Evolutionary conservation across 2,888 invertebrate genomes (phyloP).

Genomic region (Alcis repandata): DNA sequence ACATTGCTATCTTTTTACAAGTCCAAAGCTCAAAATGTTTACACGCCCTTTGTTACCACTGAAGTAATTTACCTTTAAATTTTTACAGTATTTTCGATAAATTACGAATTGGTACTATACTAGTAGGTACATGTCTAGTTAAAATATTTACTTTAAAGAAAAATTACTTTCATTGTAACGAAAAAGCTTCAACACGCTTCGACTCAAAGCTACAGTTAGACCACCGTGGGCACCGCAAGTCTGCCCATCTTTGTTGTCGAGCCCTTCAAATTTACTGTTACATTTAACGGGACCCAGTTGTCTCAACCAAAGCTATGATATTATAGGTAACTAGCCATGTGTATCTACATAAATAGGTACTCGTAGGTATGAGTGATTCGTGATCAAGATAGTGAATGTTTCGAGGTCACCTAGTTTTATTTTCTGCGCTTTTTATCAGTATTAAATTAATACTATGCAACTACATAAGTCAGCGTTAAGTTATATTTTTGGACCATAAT

Average conservation of each 20-base stretch:
- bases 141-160: too few relatives aligned
- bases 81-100: too few relatives aligned
- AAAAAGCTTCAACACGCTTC: too few relatives aligned
- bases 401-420: constrained; percentile 59
- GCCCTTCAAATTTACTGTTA: constrained; percentile 25
- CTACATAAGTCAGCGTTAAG: constrained; percentile 10
- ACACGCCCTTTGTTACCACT: too few relatives aligned
- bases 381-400: constrained; percentile 54
- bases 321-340: constrained; percentile 1
- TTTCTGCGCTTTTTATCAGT: constrained; percentile 48
- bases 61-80: too few relatives aligned
- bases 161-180: too few relatives aligned
- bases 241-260: constrained; percentile 6
- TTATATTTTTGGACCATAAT: constrained; percentile 16
- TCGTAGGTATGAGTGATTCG: constrained; percentile 24
- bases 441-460: constrained; percentile 39
- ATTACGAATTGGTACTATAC: too few relatives aligned
- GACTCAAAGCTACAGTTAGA: constrained; percentile 14
- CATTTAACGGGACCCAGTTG: constrained; percentile 16
- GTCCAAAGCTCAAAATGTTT: too few relatives aligned
- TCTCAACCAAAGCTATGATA: constrained; percentile 13
- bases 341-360: constrained; percentile 7
- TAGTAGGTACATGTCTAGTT: too few relatives aligned
- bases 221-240: constrained; percentile 1
- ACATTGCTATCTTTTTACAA: too few relatives aligned